These are phyloP conservation scores for Eutolmus rufibarbis DNA, from an alignment of 2,888 invertebrate species.

Conservation along the genomic window DNA sequence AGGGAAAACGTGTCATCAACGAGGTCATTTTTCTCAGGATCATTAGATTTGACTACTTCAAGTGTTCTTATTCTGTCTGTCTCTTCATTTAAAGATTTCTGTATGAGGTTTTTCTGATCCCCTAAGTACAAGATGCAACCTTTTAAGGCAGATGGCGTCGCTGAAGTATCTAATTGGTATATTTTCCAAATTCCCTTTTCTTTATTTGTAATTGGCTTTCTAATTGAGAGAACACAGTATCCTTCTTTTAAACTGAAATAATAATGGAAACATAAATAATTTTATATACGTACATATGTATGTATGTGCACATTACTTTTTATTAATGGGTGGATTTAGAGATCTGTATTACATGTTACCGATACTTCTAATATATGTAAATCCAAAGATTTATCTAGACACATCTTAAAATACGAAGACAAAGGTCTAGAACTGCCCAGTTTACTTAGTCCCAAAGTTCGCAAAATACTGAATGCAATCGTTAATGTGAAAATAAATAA, in stretches of 20 bases:
- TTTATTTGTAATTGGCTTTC: slow-evolving; percentile 49
- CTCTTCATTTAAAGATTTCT: neutral
- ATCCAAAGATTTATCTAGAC: no score
- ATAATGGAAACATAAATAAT: neutral
- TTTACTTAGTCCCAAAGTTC: no score
- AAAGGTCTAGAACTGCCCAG: no score
- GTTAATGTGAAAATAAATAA: no score
- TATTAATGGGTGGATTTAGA: neutral
- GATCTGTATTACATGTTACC: no score
- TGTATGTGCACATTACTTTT: neutral
- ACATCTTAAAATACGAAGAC: no score
- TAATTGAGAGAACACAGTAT: slow-evolving; percentile 52
- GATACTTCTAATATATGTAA: no score
- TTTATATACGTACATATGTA: neutral
- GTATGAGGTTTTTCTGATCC: neutral
- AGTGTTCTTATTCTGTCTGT: neutral
- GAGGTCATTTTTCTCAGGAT: neutral
- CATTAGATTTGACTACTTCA: neutral
- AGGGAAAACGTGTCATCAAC: slow-evolving; percentile 47
- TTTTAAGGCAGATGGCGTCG: neutral
- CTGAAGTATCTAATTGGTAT: neutral
- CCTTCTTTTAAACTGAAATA: slow-evolving; percentile 50
- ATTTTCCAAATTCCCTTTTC: slow-evolving; percentile 53
- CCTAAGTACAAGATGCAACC: slow-evolving; percentile 28
- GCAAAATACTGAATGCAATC: no score